Evolutionary conservation across 2,797 vertebrate species (phyloP).

Genomic region (Phylloscopus collybita): DNA sequence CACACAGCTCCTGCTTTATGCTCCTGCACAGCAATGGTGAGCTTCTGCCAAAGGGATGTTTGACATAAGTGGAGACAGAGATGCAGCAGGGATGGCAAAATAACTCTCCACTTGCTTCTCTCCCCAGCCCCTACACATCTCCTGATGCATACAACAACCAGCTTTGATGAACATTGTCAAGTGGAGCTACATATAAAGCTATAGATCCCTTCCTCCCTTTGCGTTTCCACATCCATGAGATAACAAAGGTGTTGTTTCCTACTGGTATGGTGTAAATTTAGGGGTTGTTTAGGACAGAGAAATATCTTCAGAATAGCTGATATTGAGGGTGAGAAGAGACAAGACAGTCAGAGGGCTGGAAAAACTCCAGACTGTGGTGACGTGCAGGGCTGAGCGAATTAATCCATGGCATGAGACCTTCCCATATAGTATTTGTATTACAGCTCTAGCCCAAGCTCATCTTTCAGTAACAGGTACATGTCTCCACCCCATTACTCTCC

Average conservation of each 20-base stretch:
- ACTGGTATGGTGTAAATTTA: background rate
- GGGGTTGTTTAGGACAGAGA: background rate
- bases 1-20: background rate
- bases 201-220: background rate
- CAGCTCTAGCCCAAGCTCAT: background rate
- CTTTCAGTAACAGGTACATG: background rate
- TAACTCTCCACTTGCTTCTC: background rate
- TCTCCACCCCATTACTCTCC: background rate
- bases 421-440: background rate
- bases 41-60: background rate
- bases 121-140: rapidly evolving
- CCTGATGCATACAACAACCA: background rate
- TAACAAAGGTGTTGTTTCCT: background rate
- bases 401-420: background rate
- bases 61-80: background rate
- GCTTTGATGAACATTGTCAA: background rate
- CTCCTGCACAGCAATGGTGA: background rate
- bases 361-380: background rate
- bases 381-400: background rate
- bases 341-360: background rate
- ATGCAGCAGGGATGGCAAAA: background rate
- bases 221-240: background rate
- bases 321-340: rapidly evolving
- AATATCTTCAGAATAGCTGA: background rate
- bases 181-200: background rate